Evolutionary conservation across 92 coral and sea anemone species (phyloP).

Genomic region (Palythoa grandiflora): DNA sequence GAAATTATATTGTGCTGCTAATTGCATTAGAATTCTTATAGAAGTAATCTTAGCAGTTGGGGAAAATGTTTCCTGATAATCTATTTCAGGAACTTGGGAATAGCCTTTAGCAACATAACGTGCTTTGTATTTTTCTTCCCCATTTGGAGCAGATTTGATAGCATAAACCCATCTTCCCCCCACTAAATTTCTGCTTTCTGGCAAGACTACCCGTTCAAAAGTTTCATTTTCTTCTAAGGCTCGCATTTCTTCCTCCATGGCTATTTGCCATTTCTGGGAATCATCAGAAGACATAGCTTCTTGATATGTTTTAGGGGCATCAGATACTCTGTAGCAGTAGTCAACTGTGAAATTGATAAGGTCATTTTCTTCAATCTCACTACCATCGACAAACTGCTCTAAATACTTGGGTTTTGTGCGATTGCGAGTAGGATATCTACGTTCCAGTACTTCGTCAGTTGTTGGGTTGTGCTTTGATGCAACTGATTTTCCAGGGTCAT

Average conservation of each 20-base stretch:
- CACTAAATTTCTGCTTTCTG: conserved; percentile 56
- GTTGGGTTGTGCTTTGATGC: too few relatives aligned
- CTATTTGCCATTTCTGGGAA: conserved; percentile 19
- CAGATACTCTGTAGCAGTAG: background rate
- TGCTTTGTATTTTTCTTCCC: conserved; percentile 52
- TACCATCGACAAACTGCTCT: too few relatives aligned
- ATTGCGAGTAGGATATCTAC: too few relatives aligned
- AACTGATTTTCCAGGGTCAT: too few relatives aligned
- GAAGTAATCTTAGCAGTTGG: conserved; percentile 57
- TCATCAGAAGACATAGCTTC: conserved; percentile 22
- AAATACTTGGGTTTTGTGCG: too few relatives aligned
- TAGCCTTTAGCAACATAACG: conserved; percentile 64
- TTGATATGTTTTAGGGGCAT: conserved; percentile 10
- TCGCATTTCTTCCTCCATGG: conserved; percentile 38
- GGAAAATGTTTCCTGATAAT: conserved; percentile 64
- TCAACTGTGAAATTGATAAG: background rate
- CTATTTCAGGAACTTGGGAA: conserved; percentile 56
- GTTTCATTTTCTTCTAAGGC: conserved; percentile 51
- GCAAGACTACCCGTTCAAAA: conserved; percentile 55
- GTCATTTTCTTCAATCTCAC: too few relatives aligned
- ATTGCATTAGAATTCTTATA: background rate
- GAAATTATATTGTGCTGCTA: conserved; percentile 23
- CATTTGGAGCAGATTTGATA: conserved; percentile 51
- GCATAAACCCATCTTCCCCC: conserved; percentile 65
- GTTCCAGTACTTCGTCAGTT: too few relatives aligned